Conservation (phyloP, 2,113 vertebrate species). For the Heteronetta atricapilla region DNA sequence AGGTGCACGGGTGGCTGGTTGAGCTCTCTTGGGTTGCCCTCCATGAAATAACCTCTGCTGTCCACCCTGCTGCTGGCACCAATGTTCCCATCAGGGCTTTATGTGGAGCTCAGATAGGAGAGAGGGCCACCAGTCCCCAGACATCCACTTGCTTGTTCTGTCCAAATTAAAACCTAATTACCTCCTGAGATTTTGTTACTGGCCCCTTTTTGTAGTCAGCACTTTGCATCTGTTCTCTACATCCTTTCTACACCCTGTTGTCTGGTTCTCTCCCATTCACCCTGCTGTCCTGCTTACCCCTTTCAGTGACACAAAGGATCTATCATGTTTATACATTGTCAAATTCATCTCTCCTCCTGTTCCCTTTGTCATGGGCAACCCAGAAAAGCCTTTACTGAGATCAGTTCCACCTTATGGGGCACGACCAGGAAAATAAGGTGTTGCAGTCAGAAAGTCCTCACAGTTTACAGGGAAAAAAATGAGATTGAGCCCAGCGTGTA, state of each 20-base stretch:
- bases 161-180: not conserved
- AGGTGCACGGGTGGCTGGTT: not conserved
- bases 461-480: not conserved
- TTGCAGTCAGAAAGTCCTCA: not conserved
- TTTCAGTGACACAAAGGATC: not conserved
- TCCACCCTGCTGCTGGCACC: not conserved
- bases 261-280: not conserved
- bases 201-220: not conserved
- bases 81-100: not conserved
- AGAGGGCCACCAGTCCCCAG: not conserved
- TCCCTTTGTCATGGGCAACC: not conserved
- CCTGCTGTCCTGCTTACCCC: not conserved
- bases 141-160: not conserved
- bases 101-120: not conserved
- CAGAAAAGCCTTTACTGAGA: not conserved
- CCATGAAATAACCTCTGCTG: fast-evolving
- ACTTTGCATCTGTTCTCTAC: fast-evolving
- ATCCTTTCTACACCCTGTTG: not conserved
- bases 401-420: not conserved
- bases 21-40: not conserved
- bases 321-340: not conserved
- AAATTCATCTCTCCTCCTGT: not conserved
- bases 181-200: not conserved
- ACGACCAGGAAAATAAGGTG: not conserved
- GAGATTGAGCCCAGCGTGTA: not conserved